Evolutionary conservation across 2,888 invertebrate species (phyloP), one percentile per base, ranked within the genome.

Genomic region (Drosophila phalerata): DNA sequence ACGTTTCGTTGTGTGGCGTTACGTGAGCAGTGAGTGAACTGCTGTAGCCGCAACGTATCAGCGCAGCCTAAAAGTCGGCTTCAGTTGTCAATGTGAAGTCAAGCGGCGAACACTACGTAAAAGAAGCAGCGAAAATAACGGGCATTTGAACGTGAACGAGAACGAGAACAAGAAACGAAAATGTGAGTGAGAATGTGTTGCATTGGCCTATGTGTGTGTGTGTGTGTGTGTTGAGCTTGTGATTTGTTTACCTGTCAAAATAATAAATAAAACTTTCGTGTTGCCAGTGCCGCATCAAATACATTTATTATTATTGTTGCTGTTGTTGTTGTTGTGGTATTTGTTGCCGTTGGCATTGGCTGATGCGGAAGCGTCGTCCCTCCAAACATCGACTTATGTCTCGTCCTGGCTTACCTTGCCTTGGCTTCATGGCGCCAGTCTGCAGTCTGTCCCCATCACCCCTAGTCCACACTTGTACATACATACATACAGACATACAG

Each of bases 181-280:
- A 84, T 85, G 85, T 87, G 57, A 82, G 89, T 78, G 49, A 57
- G 32, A 19, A 25, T 22, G n/a, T 15, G 10, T 47, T 47, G 40
- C 43, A 45, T 49, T 56, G 22, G 28, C 1, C 1, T 28, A 13
- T 56, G 30, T 75, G 40, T 61, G 60, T n/a, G 11, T 65, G 52
- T 66, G 52, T 77, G 40, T 57, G 67, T 75, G 69, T 68, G 60
- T 53, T 66, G 69, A 66, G 75, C 85, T 64, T 69, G 88, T 89
- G 89, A 85, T 89, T 85, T 85, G 85, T 85, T 85, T 85, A 85
- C 85, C 84, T 88, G 86, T 85, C 84, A 83, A 85, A 89, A 89
- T 89, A 89, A 89, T 89, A 89, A 85, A 89, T 88, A 85, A 83
- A 85, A 88, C 68, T 88, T 89, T 82, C 85, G 80, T 85, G 84